Conservation (phyloP, 2,113 vertebrate genomes). For the Myotis yumanensis region DNA sequence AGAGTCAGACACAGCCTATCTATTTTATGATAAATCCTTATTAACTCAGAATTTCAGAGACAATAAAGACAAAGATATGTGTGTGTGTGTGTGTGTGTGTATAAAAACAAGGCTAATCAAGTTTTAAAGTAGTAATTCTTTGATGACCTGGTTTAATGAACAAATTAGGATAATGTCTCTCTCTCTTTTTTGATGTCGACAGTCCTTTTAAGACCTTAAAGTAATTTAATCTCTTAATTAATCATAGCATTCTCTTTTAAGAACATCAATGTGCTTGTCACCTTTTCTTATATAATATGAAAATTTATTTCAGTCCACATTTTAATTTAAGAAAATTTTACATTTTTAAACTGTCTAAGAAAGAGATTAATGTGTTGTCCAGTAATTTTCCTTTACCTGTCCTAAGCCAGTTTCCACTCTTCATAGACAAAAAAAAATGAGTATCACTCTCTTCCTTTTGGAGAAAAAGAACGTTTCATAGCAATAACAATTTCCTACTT, state of each 20-base stretch:
- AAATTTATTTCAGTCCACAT: background rate
- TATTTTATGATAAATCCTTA: background rate
- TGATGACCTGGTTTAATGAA: conserved; percentile 30
- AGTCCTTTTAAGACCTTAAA: conserved; percentile 33
- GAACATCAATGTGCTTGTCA: background rate
- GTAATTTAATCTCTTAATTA: conserved; percentile 56
- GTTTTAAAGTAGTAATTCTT: conserved; percentile 7
- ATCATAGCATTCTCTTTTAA: background rate
- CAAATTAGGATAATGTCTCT: background rate
- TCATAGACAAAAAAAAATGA: background rate
- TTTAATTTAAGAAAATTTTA: background rate
- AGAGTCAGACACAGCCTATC: background rate
- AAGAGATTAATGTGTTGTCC: background rate
- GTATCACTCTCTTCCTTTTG: background rate
- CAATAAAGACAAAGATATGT: background rate
- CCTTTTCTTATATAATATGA: background rate
- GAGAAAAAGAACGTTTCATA: background rate
- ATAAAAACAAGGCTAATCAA: background rate
- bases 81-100: background rate
- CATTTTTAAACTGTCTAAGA: background rate
- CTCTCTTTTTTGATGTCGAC: background rate
- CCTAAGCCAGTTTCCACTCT: background rate
- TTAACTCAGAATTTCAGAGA: conserved; percentile 12
- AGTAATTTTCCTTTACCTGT: background rate
- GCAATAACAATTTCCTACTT: conserved; percentile 23